A percentile compares a stretch with the other conserved stretches of the same genome.
These are phyloP conservation scores for Aythya baeri DNA, from an alignment of 2,113 vertebrate genomes.

Conservation along the genomic window DNA sequence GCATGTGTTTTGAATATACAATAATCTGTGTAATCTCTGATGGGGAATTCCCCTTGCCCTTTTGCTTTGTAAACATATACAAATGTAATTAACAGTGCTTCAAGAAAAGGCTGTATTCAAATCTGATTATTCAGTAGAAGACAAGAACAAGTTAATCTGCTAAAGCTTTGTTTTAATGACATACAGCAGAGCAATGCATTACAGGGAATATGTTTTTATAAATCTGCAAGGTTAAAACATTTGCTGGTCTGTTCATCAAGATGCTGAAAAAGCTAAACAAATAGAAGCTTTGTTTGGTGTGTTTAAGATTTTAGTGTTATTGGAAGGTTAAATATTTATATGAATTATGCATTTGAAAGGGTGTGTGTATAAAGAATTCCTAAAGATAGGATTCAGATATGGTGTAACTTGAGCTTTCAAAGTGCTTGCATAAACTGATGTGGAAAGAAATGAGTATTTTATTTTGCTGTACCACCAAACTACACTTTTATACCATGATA, in stretches of 20 bases:
- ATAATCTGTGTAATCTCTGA: not conserved
- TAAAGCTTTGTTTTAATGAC: conserved; percentile 33
- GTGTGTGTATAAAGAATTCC: conserved; percentile 19
- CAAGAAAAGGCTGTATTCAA: not conserved
- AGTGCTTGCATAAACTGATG: not conserved
- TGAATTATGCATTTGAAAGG: conserved; percentile 12
- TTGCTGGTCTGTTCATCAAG: not conserved
- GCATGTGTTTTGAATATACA: conserved; percentile 36
- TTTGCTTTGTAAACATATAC: not conserved
- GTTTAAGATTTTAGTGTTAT: not conserved
- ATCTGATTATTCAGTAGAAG: conserved; percentile 33
- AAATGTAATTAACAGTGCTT: conserved; percentile 26
- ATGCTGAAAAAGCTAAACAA: conserved; percentile 19
- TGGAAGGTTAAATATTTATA: not conserved
- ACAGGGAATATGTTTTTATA: not conserved
- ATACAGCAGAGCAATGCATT: not conserved
- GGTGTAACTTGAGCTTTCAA: not conserved
- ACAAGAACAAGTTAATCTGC: not conserved
- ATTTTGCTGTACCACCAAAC: not conserved
- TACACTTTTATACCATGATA: not conserved
- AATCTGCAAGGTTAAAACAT: not conserved
- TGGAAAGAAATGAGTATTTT: not conserved
- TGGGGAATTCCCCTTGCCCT: conserved; percentile 37
- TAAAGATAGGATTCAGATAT: not conserved
- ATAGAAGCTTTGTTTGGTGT: not conserved